A percentile compares a stretch with the other conserved stretches of the same genome.
Conservation (phyloP, 64 coral and sea anemone species). For the Exaiptasia diaphana region DNA sequence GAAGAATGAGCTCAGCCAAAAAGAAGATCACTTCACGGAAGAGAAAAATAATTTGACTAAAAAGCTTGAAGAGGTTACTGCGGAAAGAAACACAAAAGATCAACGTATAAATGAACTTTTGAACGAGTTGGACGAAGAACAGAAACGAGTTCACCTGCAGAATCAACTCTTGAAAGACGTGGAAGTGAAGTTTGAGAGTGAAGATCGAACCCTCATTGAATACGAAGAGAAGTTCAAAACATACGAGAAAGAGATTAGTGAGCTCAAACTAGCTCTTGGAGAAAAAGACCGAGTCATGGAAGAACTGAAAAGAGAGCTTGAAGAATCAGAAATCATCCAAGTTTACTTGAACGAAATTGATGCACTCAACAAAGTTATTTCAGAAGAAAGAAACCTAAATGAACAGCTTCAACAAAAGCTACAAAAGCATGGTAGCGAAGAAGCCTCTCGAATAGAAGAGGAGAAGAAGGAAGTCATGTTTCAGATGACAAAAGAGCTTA, state of each 20-base stretch:
- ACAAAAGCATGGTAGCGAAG: slow-evolving; percentile 13
- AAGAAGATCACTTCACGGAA: slow-evolving; percentile 21
- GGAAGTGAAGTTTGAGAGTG: slow-evolving; percentile 11
- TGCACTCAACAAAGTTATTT: not conserved
- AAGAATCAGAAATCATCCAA: slow-evolving; percentile 9
- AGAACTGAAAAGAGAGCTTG: slow-evolving; percentile 44
- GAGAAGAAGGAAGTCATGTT: slow-evolving; percentile 53
- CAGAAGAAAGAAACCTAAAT: not conserved
- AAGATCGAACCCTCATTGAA: slow-evolving; percentile 22
- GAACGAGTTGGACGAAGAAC: not conserved
- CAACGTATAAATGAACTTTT: not conserved
- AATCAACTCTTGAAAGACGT: slow-evolving; percentile 21
- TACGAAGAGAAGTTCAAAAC: slow-evolving; percentile 22
- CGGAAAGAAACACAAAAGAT: not conserved
- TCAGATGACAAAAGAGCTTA: slow-evolving; percentile 49
- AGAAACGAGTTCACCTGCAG: not conserved
- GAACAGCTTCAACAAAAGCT: slow-evolving; percentile 15
- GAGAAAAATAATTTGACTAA: slow-evolving; percentile 5
- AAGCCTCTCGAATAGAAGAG: slow-evolving; percentile 19
- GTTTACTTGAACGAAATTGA: slow-evolving; percentile 33
- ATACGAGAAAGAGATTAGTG: slow-evolving; percentile 4
- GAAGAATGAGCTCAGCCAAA: not conserved
- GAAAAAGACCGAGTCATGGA: slow-evolving; percentile 44
- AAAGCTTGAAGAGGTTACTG: not conserved
- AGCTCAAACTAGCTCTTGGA: not conserved